Evolutionary conservation across 1,140 invertebrate genomes (phyloP).

Genomic region (Zeugodacus cucurbitae): DNA sequence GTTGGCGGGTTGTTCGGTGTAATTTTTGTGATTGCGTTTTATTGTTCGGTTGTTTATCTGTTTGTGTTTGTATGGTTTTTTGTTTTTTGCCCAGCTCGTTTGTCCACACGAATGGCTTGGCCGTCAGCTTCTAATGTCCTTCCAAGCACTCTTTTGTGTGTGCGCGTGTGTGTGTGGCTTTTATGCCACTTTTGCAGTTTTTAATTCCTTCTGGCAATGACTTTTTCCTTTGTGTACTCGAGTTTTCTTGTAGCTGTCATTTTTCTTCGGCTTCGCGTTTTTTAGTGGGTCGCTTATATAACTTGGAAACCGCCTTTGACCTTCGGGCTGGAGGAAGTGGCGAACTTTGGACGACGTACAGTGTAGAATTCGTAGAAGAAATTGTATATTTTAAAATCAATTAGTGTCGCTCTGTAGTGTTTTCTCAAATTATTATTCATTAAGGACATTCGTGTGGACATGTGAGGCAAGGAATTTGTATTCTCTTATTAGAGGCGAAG

Average conservation of each 20-base stretch:
- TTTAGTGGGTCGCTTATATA: not conserved
- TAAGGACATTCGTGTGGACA: too few relatives aligned
- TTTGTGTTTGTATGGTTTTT: not conserved
- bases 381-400: too few relatives aligned
- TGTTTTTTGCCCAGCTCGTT: not conserved
- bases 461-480: too few relatives aligned
- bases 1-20: not conserved
- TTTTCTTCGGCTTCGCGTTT: not conserved
- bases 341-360: not conserved
- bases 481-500: too few relatives aligned
- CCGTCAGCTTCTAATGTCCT: not conserved
- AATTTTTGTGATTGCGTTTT: not conserved
- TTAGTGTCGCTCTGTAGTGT: too few relatives aligned
- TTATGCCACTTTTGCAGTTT: not conserved
- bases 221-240: not conserved
- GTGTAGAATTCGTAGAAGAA: not conserved
- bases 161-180: not conserved
- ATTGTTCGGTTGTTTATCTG: not conserved
- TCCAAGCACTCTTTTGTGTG: not conserved
- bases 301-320: not conserved
- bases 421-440: too few relatives aligned
- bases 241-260: not conserved
- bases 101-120: not conserved
- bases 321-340: not conserved
- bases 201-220: not conserved